These are phyloP conservation scores for Drosophila pegasa DNA, from an alignment of 2,888 invertebrate genomes.

Conservation along the genomic window DNA sequence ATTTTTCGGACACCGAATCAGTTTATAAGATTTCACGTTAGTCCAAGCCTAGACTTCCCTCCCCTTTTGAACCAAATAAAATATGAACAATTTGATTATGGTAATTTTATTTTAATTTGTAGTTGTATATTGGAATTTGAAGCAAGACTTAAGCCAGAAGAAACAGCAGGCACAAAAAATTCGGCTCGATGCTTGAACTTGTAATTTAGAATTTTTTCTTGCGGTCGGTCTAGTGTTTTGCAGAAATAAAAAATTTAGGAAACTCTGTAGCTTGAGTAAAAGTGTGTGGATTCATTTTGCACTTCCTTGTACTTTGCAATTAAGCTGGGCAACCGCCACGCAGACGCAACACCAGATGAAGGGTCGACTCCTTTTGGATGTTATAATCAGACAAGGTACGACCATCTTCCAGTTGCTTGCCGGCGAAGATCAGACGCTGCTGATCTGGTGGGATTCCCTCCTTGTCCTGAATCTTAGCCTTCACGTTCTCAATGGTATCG, in stretches of 20 bases:
- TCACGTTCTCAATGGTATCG: slow-evolving; percentile 48
- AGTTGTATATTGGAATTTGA: slow-evolving; percentile 47
- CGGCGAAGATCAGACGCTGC: slow-evolving; percentile 53
- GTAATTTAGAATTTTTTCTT: slow-evolving; percentile 48
- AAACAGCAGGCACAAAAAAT: slow-evolving; percentile 30
- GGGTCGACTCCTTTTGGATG: slow-evolving; percentile 50
- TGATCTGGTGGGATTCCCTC: slow-evolving; percentile 55
- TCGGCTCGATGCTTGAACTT: slow-evolving; percentile 40
- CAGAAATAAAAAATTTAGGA: slow-evolving; percentile 34
- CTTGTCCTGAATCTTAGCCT: slow-evolving; percentile 51
- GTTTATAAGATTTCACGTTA: not conserved
- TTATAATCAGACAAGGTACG: slow-evolving; percentile 51
- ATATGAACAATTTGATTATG: slow-evolving; percentile 11
- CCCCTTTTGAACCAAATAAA: not conserved
- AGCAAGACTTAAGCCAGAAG: slow-evolving; percentile 50
- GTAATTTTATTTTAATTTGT: slow-evolving; percentile 27
- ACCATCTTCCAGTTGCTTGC: slow-evolving; percentile 51
- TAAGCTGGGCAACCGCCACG: slow-evolving; percentile 87
- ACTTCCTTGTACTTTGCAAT: slow-evolving; percentile 22
- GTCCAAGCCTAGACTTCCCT: not conserved
- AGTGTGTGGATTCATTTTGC: slow-evolving; percentile 3
- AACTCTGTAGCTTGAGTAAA: slow-evolving; percentile 35
- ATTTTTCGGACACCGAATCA: no score
- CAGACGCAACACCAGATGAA: slow-evolving; percentile 49
- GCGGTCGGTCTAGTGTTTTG: slow-evolving; percentile 28